These are phyloP conservation scores for Drosophila nigritarsus DNA, from an alignment of 2,888 invertebrate genomes.

Conservation along the genomic window DNA sequence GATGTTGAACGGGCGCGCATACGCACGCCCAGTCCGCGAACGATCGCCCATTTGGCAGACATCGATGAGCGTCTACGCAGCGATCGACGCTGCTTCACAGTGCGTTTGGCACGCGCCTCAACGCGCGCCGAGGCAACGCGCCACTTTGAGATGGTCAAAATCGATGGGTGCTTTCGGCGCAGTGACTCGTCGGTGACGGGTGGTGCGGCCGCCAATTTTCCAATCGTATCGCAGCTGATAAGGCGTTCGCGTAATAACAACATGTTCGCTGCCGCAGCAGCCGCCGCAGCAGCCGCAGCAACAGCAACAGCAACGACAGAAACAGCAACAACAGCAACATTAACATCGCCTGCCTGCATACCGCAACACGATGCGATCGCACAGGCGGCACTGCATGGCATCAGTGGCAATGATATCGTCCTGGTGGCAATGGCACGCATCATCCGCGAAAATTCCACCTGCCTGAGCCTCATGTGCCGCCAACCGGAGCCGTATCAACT, in stretches of 20 bases:
- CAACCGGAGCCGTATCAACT: slow-evolving; percentile 90
- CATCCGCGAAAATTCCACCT: slow-evolving; percentile 86
- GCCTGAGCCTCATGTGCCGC: slow-evolving; percentile 87
- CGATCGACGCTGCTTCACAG: slow-evolving; percentile 87
- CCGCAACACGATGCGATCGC: slow-evolving; percentile 84
- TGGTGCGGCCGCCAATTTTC: slow-evolving; percentile 85
- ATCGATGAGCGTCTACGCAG: slow-evolving; percentile 84
- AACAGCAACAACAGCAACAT: slow-evolving; percentile 62
- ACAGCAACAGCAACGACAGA: slow-evolving; percentile 70
- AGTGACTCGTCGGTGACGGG: slow-evolving; percentile 86
- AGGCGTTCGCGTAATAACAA: slow-evolving; percentile 85
- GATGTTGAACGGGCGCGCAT: slow-evolving; percentile 16
- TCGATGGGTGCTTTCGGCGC: slow-evolving; percentile 88
- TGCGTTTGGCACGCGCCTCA: slow-evolving; percentile 88
- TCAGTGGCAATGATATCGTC: slow-evolving; percentile 88
- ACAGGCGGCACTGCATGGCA: slow-evolving; percentile 85
- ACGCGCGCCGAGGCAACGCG: slow-evolving; percentile 89
- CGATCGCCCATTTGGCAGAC: slow-evolving; percentile 68
- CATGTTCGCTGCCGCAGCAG: slow-evolving; percentile 78
- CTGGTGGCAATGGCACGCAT: slow-evolving; percentile 91
- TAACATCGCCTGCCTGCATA: slow-evolving; percentile 51
- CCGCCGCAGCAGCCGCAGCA: slow-evolving; percentile 47
- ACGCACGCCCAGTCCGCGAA: slow-evolving; percentile 64
- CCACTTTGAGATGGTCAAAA: slow-evolving; percentile 89
- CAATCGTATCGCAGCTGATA: slow-evolving; percentile 85